Base-by-base conservation (phyloP, 1,140 invertebrate species). In the Hestina assimilis region DNA sequence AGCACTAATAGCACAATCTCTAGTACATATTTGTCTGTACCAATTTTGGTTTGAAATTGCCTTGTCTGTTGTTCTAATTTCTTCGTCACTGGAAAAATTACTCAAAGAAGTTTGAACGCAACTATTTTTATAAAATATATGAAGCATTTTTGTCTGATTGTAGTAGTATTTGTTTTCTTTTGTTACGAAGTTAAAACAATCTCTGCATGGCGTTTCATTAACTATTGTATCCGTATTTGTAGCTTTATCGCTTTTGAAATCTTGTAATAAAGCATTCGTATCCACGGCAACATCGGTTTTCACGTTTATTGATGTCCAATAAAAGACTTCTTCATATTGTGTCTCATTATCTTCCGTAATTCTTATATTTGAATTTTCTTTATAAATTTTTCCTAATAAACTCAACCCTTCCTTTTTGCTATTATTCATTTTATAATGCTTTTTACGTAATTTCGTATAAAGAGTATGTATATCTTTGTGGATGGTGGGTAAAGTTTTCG, bases 381-480 rank as follows among this genome's bases (percentile, higher is more conserved):
- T 69, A 59, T 82, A 81, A 23, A 79, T 81, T 59, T 69, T 77
- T 7, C 72, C 79, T 24, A 85, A 55, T 9, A 85, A 52, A 56
- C 70, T 65, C 6, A 80, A 48, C 4, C 71, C 69, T 38, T 67
- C 59, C 12, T 51, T 33, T 63, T 66, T 74, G 23, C 28, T 42
- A 14, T 33, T 14, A 45, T 59, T 64, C 38, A 52, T 19, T 62
- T 77, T 78, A 14, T 78, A 69, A 15, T 71, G 59, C 58, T 75
- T 79, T 47, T 73, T 75, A 14, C 60, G 62, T 7, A 85, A 28
- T 31, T 83, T 79, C 3, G 68, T 9, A 60, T 72, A 75, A 21
- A 81, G 55, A 23, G 14, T 65, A 35, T 77, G 72, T 3, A 87
- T 75, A 28, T 87, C 76, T 70, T 79, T 77, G 26, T 81, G 55